phyloP scores from a whole-genome alignment of 1,140 invertebrate species.

The Adoxophyes honmai region DNA sequence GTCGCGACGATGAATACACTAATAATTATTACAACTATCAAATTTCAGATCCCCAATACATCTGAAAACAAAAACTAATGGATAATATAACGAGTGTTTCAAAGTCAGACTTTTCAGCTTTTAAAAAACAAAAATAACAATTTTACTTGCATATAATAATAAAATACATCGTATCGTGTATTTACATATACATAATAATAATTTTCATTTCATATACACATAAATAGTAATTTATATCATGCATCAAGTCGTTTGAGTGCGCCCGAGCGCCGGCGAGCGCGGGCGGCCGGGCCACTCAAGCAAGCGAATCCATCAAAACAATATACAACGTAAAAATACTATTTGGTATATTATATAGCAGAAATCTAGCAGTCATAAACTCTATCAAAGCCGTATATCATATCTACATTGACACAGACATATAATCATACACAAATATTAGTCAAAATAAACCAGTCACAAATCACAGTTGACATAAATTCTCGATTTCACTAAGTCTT shows the following conservation, averaged over 20 bases:
- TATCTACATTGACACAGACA: constrained; percentile 58
- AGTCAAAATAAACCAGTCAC: constrained; percentile 75
- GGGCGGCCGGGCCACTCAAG: constrained; percentile 24
- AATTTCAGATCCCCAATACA: constrained; percentile 51
- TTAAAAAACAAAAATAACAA: constrained; percentile 71
- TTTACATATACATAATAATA: constrained; percentile 75
- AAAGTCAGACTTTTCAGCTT: constrained; percentile 73
- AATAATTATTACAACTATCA: constrained; percentile 58
- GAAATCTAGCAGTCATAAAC: constrained; percentile 70
- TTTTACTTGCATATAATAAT: constrained; percentile 64
- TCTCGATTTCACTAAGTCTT: constrained; percentile 75
- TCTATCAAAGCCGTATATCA: constrained; percentile 68
- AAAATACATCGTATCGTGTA: constrained; percentile 71
- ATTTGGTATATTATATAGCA: constrained; percentile 75
- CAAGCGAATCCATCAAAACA: constrained; percentile 65
- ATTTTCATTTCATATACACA: constrained; percentile 65
- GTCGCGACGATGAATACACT: constrained; percentile 56
- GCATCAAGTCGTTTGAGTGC: constrained; percentile 32
- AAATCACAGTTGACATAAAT: constrained; percentile 76
- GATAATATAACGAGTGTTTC: constrained; percentile 64
- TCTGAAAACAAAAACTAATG: constrained; percentile 52
- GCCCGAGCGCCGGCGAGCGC: too few species aligned
- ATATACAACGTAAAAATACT: constrained; percentile 75
- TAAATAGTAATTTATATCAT: constrained; percentile 69
- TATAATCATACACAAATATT: constrained; percentile 70